Percentiles rank a stretch among this genome's conserved stretches.
These are phyloP conservation scores for Tarsius wallacei DNA, from an alignment of 2,797 vertebrate genomes.

Conservation along the genomic window DNA sequence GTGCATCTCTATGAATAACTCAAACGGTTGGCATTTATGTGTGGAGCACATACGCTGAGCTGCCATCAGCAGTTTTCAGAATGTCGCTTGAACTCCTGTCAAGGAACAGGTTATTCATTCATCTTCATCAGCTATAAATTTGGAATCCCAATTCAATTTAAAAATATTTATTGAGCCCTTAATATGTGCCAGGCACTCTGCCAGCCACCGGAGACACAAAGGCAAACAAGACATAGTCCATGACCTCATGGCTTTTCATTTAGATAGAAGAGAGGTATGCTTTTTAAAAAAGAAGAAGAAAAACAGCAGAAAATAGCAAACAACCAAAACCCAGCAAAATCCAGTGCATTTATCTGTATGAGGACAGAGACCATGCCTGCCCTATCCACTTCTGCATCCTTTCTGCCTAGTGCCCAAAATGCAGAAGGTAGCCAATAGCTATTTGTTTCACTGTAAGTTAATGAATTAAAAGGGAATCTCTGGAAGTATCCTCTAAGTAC, in stretches of 20 bases:
- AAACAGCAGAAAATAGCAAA: background rate
- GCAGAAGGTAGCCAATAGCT: background rate
- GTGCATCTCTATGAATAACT: background rate
- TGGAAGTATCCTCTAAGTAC: background rate
- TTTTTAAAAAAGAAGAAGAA: background rate
- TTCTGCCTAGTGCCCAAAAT: background rate
- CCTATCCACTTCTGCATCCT: background rate
- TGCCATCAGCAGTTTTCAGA: constrained; percentile 71
- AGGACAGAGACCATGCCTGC: background rate
- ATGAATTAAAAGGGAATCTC: background rate
- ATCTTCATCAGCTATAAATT: constrained; percentile 84
- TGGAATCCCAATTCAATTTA: constrained; percentile 80
- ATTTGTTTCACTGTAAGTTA: constrained; percentile 22
- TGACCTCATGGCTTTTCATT: constrained; percentile 6
- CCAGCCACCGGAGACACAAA: constrained; percentile 33
- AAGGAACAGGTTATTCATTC: constrained; percentile 69
- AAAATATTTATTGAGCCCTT: constrained; percentile 83
- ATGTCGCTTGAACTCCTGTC: constrained; percentile 73
- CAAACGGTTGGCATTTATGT: background rate
- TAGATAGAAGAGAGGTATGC: background rate
- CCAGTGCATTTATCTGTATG: background rate
- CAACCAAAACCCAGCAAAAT: background rate
- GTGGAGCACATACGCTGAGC: background rate
- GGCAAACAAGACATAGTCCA: background rate
- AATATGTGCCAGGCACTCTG: constrained; percentile 71